Percentiles rank a stretch among this genome's conserved stretches.
Evolutionary conservation across 2,888 invertebrate genomes (phyloP).

Genomic region (Hyposoter didymator): DNA sequence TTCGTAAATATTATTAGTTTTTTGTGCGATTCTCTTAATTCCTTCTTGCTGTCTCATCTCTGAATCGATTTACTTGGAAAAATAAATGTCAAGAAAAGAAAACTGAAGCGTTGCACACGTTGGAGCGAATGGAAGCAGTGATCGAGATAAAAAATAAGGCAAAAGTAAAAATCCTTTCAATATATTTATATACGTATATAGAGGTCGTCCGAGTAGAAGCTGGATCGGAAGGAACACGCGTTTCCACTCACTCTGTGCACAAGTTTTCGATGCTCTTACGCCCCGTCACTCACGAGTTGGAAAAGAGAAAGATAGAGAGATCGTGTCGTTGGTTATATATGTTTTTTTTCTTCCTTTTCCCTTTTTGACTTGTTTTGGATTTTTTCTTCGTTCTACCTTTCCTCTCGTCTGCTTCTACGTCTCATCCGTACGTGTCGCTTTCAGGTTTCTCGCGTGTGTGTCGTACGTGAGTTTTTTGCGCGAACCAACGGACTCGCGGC

Average conservation of each 20-base stretch:
- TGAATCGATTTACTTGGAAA: background rate
- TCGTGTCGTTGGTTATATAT: constrained; percentile 45
- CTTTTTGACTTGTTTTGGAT: constrained; percentile 13
- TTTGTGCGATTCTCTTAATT: background rate
- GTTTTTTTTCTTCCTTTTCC: constrained; percentile 11
- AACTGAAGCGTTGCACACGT: constrained; percentile 9
- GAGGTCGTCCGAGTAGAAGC: constrained; percentile 44
- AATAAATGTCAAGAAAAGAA: background rate
- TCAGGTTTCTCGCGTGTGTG: constrained; percentile 1
- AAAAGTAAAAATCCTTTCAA: constrained; percentile 4
- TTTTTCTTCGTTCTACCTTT: constrained; percentile 18
- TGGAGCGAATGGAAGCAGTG: constrained; percentile 35
- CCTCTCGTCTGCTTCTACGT: constrained; percentile 15
- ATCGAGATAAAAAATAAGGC: constrained; percentile 22
- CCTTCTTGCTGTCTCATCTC: background rate
- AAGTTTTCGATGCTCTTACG: constrained; percentile 55
- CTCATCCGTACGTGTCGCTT: constrained; percentile 21
- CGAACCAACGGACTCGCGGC: constrained; percentile 42
- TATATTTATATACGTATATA: constrained; percentile 7
- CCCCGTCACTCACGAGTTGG: constrained; percentile 41
- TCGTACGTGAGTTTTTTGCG: constrained; percentile 36
- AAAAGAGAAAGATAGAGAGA: constrained; percentile 37
- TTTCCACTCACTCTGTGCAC: constrained; percentile 65
- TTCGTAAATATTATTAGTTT: background rate
- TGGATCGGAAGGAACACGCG: constrained; percentile 67